Conservation (phyloP, 2,113 vertebrate genomes). For the Pollimyrus isidori region DNA sequence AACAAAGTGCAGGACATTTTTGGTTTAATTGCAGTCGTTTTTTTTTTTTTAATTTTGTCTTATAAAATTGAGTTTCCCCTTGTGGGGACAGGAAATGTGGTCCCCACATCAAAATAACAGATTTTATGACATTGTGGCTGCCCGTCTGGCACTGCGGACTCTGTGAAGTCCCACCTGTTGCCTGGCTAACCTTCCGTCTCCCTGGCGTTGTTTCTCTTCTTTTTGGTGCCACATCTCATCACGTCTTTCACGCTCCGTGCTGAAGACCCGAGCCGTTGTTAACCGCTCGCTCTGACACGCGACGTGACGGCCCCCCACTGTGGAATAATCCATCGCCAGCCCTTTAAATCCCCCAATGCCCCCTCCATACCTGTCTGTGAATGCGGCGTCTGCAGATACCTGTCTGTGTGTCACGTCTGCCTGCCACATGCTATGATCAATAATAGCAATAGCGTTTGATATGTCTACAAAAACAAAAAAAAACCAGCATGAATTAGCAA, state of each 20-base stretch:
- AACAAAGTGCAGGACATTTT: neutral
- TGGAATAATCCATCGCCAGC: neutral
- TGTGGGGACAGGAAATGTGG: neutral
- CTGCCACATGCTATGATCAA: neutral
- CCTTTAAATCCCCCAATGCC: neutral
- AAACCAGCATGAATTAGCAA: neutral
- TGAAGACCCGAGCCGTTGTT: neutral
- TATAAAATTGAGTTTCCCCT: neutral
- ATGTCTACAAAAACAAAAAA: neutral
- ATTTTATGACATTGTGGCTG: neutral
- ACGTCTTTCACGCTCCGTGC: slow-evolving; percentile 25
- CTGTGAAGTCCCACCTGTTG: slow-evolving; percentile 68
- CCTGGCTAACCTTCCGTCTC: slow-evolving; percentile 48
- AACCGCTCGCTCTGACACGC: neutral
- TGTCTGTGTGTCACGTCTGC: neutral
- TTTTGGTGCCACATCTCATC: slow-evolving; percentile 46
- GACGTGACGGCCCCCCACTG: neutral
- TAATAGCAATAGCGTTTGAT: neutral
- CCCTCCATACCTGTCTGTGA: neutral
- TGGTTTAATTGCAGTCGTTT: neutral
- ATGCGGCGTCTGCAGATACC: neutral
- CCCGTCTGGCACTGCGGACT: slow-evolving; percentile 44
- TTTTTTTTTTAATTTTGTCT: too few relatives aligned
- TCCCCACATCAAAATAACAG: neutral
- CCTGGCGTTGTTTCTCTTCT: slow-evolving; percentile 37